phyloP scores from a whole-genome alignment of 2,113 vertebrate genomes.

The Thinocorus orbignyianus region DNA sequence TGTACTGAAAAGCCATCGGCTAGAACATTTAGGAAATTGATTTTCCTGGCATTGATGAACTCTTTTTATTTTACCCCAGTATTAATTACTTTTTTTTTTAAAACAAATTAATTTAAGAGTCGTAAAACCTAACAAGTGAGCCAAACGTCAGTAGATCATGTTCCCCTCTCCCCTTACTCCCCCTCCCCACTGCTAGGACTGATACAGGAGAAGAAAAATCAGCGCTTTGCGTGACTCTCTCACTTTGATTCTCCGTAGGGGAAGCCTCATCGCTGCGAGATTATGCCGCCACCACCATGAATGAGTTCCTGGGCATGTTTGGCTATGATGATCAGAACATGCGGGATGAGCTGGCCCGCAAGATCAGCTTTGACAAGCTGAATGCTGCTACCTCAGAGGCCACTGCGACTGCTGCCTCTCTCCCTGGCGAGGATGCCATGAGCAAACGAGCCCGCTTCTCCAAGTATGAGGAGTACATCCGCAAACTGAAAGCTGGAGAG shows the following conservation, averaged over 20 bases:
- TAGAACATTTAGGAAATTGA: slow-evolving; percentile 92
- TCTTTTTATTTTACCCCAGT: slow-evolving; percentile 87
- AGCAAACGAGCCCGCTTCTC: slow-evolving; percentile 93
- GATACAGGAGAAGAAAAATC: background rate
- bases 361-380: slow-evolving; percentile 95
- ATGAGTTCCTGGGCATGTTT: slow-evolving; percentile 97
- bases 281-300: slow-evolving; percentile 98
- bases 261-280: slow-evolving; percentile 90
- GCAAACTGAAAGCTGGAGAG: slow-evolving; percentile 95
- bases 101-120: slow-evolving; percentile 89
- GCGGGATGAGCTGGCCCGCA: slow-evolving; percentile 92
- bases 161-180: slow-evolving; percentile 59
- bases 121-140: slow-evolving; percentile 87
- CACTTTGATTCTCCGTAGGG: slow-evolving; percentile 71
- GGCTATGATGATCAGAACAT: slow-evolving; percentile 96
- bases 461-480: slow-evolving; percentile 99
- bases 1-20: slow-evolving; percentile 90
- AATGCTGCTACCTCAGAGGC: slow-evolving; percentile 88
- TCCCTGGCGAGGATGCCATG: slow-evolving; percentile 82
- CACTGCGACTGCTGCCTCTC: slow-evolving; percentile 42
- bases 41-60: slow-evolving; percentile 91
- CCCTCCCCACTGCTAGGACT: background rate
- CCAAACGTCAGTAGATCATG: slow-evolving; percentile 82
- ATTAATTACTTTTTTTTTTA: slow-evolving; percentile 85
- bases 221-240: background rate